These are phyloP conservation scores for Biston stratarius DNA, from an alignment of 2,888 invertebrate genomes.

Conservation along the genomic window DNA sequence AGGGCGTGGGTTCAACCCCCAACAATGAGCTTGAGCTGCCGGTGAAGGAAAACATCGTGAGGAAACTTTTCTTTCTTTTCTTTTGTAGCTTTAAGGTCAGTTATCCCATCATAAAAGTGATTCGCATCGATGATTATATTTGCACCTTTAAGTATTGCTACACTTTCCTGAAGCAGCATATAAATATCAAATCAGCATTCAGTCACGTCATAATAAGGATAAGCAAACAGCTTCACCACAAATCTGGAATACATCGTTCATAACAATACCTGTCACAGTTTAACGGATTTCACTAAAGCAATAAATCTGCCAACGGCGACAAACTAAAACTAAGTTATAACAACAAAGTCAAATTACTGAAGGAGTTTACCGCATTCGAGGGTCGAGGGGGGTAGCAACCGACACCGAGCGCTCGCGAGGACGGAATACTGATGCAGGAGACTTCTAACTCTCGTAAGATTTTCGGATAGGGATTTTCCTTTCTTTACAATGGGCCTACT, in stretches of 20 bases:
- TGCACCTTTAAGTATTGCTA: too few species aligned
- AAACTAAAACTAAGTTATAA: slow-evolving; percentile 85
- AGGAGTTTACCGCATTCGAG: slow-evolving; percentile 80
- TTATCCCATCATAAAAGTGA: too few species aligned
- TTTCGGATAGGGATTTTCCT: slow-evolving; percentile 86
- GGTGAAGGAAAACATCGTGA: too few species aligned
- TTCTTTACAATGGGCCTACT: slow-evolving; percentile 87
- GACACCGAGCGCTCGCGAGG: slow-evolving; percentile 72
- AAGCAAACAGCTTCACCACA: slow-evolving; percentile 7
- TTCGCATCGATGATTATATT: too few species aligned
- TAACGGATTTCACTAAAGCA: slow-evolving; percentile 77
- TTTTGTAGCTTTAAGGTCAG: too few species aligned
- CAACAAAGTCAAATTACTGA: slow-evolving; percentile 86
- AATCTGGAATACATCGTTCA: slow-evolving; percentile 33
- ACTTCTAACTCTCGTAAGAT: slow-evolving; percentile 83
- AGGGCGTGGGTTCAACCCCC: too few species aligned
- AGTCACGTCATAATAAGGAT: slow-evolving; percentile 2
- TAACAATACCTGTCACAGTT: slow-evolving; percentile 61
- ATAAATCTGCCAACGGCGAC: slow-evolving; percentile 83
- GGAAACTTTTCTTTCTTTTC: too few species aligned
- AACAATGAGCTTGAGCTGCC: too few species aligned
- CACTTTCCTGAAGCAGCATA: too few species aligned
- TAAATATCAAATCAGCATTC: too few species aligned
- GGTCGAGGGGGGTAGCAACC: slow-evolving; percentile 64
- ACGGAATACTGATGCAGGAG: slow-evolving; percentile 80